Conservation (phyloP, 2,888 invertebrate genomes). For the Hyppa rectilinea region DNA sequence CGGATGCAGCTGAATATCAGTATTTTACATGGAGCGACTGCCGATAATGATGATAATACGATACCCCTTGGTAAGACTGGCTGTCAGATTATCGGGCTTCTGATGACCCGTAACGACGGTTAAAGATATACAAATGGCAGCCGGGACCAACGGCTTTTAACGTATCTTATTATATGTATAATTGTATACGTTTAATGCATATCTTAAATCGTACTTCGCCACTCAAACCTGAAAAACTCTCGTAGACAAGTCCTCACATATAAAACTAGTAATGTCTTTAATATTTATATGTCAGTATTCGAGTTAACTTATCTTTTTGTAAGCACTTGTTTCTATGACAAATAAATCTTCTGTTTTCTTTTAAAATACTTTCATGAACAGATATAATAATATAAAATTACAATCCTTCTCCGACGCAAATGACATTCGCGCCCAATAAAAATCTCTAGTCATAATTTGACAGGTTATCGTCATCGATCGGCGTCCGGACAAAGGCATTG, state of each 20-base stretch:
- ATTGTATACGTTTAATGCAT: too few species aligned
- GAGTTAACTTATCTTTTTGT: neutral
- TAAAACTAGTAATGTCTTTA: too few species aligned
- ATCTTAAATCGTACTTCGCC: neutral
- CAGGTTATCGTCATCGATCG: constrained; percentile 75
- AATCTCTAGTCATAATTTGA: constrained; percentile 73
- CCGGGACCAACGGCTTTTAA: too few species aligned
- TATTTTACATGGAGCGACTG: too few species aligned
- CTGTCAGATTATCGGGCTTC: too few species aligned
- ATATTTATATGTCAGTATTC: too few species aligned
- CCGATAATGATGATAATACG: too few species aligned
- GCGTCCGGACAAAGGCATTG: constrained; percentile 72
- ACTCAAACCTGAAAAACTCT: neutral
- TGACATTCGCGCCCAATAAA: constrained; percentile 63
- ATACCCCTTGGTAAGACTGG: too few species aligned
- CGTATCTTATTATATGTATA: too few species aligned
- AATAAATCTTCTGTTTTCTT: neutral
- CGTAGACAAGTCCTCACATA: neutral
- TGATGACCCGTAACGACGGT: too few species aligned
- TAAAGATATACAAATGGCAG: too few species aligned
- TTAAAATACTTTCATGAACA: constrained; percentile 21
- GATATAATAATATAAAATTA: constrained; percentile 37
- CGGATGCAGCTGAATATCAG: too few species aligned
- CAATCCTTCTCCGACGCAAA: constrained; percentile 54
- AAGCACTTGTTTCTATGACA: neutral